Conservation (phyloP, 2,888 invertebrate genomes). For the Melinaea marsaeus region DNA sequence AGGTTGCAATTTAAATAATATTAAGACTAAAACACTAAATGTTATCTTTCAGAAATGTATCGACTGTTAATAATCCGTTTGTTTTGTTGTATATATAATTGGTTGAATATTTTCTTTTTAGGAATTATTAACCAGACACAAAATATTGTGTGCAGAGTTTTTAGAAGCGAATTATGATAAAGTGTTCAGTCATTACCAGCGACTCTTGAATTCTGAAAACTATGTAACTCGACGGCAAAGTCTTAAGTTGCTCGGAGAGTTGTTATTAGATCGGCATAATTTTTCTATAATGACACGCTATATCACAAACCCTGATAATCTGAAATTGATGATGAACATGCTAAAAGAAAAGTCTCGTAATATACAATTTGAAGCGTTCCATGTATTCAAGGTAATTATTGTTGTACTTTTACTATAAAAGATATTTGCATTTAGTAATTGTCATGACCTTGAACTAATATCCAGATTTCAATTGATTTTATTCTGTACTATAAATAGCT, state of each 20-base stretch:
- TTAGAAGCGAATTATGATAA: conserved; percentile 99
- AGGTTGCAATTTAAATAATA: no score
- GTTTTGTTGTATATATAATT: background rate
- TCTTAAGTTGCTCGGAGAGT: conserved; percentile 96
- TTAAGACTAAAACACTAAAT: no score
- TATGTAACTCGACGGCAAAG: conserved; percentile 99
- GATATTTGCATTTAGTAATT: background rate
- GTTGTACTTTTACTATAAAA: conserved; percentile 7
- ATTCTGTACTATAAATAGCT: no score
- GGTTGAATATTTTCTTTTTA: conserved; percentile 43
- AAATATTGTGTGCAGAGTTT: conserved; percentile 98
- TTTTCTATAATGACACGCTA: conserved; percentile 99
- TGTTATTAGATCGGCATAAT: conserved; percentile 98
- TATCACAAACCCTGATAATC: conserved; percentile 99
- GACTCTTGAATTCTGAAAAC: conserved; percentile 98
- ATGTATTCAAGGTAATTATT: conserved; percentile 95
- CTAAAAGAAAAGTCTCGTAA: conserved; percentile 99
- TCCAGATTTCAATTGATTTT: background rate
- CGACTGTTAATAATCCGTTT: background rate
- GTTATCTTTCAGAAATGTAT: no score
- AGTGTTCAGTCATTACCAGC: conserved; percentile 98
- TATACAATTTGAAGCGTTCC: conserved; percentile 99
- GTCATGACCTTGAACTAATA: background rate
- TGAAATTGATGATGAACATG: conserved; percentile 99
- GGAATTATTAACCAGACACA: conserved; percentile 96